Base-by-base conservation (phyloP, 2,113 vertebrate species). In the Ameiurus melas region DNA sequence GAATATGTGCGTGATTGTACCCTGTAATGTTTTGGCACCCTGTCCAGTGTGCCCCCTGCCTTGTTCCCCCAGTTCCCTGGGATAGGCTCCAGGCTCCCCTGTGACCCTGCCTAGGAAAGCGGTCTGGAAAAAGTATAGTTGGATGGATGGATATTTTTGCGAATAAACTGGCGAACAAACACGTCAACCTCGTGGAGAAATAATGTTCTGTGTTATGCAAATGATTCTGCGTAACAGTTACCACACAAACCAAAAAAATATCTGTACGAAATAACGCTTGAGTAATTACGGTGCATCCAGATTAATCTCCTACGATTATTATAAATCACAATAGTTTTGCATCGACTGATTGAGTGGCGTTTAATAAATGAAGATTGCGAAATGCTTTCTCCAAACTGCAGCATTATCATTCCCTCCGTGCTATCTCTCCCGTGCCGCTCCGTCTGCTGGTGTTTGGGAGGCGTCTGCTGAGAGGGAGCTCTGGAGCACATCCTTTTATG, bases 401-500 rank as follows among this genome's bases (percentile, higher is more conserved):
- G 25, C 39, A 36, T 84, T 83, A 84, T 83, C 80, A 62, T 87
- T 71, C 78, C 57, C 79, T 60, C 55, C 66, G 39, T 58, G 22
- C 30, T 58, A 53, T 68, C 73, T 66, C 33, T 36, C 25, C 80
- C 82, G 43, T 55, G 5, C 71, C 81, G 43, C 78, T 84, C 30
- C 94, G 95, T 95, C 94, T 96, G 94, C 94, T 94, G 95, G 80
- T 94, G 96, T 96, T 95, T 94, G 95, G 95, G 95, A 64, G 95
- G 93, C 94, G 96, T 95, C 95, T 95, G 93, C 95, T 94, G 95
- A 95, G 95, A 95, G 93, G 92, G 91, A 92, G 93, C 96, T 95
- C 71, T 86, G 96, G 94, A 95, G 93, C 95, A 96, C 94, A 94
- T 95, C 95, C 93, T 94, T 96, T 96, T 95, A 96, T 96, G 95